Percentiles rank a stretch among this genome's conserved stretches.
Conservation (phyloP, 2,888 invertebrate genomes). For the Phorcus lineatus region DNA sequence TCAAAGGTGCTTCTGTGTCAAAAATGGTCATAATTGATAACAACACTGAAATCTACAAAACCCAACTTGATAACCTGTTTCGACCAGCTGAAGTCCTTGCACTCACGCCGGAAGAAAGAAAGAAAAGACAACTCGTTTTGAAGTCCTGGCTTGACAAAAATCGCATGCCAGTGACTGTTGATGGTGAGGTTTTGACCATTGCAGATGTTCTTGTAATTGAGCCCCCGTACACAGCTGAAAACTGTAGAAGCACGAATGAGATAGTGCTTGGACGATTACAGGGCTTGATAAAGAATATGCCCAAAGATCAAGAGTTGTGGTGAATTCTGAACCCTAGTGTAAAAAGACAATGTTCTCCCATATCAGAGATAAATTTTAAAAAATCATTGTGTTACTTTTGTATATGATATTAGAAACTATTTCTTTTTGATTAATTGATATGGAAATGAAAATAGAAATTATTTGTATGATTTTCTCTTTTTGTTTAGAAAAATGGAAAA, state of each 20-base stretch:
- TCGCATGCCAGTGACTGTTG: conserved; percentile 67
- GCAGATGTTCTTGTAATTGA: conserved; percentile 69
- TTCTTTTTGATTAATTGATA: too few relatives aligned
- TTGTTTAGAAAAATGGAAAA: too few relatives aligned
- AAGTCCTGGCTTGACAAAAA: conserved; percentile 71
- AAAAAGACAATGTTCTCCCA: too few relatives aligned
- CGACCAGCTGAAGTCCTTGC: conserved; percentile 40
- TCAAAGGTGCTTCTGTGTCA: conserved; percentile 64
- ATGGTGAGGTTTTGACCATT: conserved; percentile 61
- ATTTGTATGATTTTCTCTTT: too few relatives aligned
- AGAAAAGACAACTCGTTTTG: conserved; percentile 56
- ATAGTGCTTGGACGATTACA: conserved; percentile 74
- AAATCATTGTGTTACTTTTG: too few relatives aligned
- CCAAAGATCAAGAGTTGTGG: conserved; percentile 65
- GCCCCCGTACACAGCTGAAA: conserved; percentile 69
- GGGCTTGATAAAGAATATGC: conserved; percentile 73
- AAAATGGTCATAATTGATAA: conserved; percentile 59
- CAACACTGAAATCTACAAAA: conserved; percentile 46
- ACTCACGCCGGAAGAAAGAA: conserved; percentile 59
- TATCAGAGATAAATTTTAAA: too few relatives aligned
- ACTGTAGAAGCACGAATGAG: conserved; percentile 74
- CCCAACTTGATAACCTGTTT: conserved; percentile 58
- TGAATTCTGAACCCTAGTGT: conserved; percentile 24
- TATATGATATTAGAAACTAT: too few relatives aligned
- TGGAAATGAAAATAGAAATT: too few relatives aligned